A percentile compares a stretch with the other conserved stretches of the same genome.
phyloP scores from a whole-genome alignment of 2,888 invertebrate genomes.

The Acronicta aceris region DNA sequence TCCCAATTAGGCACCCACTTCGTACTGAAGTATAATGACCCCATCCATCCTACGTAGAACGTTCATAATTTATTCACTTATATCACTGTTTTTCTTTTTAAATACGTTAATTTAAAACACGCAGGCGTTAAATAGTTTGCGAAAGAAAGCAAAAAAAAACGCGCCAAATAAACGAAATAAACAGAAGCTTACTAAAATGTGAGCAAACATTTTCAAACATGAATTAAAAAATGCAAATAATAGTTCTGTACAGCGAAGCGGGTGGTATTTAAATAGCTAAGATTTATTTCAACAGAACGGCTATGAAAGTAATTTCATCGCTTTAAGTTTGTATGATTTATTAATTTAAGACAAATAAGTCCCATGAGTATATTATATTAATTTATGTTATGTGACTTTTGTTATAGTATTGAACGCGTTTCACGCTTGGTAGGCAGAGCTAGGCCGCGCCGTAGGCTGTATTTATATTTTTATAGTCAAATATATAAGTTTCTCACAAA shows the following conservation, averaged over 20 bases:
- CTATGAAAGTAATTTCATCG: conserved; percentile 1
- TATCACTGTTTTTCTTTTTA: conserved; percentile 23
- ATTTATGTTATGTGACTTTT: not conserved
- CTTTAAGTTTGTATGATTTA: not conserved
- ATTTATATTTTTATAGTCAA: too few species aligned
- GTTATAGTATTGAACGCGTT: too few species aligned
- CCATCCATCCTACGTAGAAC: conserved; percentile 24
- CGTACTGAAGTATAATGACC: conserved; percentile 48
- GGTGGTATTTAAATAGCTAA: conserved; percentile 7
- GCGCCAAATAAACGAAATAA: conserved; percentile 16
- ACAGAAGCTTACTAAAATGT: conserved; percentile 8
- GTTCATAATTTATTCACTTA: conserved; percentile 5
- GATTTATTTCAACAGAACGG: conserved; percentile 12
- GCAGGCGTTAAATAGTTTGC: conserved; percentile 21
- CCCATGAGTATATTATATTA: too few species aligned
- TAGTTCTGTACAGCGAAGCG: conserved; percentile 8
- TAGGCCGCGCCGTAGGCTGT: too few species aligned
- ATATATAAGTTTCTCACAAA: too few species aligned
- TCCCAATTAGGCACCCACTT: conserved; percentile 50
- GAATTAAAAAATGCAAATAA: conserved; percentile 15
- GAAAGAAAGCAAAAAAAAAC: conserved; percentile 4
- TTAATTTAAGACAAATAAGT: too few species aligned
- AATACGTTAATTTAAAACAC: conserved; percentile 11
- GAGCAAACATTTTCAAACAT: conserved; percentile 7
- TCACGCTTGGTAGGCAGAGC: too few species aligned